A percentile compares a stretch with the other conserved stretches of the same genome.
Evolutionary conservation across 2,888 invertebrate genomes (phyloP).

Genomic region (Drosophila pegasa): DNA sequence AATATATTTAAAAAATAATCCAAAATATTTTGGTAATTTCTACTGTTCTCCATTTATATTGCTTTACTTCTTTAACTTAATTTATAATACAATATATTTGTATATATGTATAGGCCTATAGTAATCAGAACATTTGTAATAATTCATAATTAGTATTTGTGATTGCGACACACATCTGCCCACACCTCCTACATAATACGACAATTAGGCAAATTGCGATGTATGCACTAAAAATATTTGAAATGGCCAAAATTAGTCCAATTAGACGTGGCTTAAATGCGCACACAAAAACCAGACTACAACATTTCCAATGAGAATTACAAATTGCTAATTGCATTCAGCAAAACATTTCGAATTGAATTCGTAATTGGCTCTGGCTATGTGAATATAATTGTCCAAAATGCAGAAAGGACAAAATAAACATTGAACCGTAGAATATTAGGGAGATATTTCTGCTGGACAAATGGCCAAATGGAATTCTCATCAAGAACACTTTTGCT

Average conservation of each 20-base stretch:
- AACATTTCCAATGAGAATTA: conserved; percentile 55
- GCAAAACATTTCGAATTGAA: conserved; percentile 69
- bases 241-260: conserved; percentile 33
- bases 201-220: conserved; percentile 5
- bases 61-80: no score
- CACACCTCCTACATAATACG: background rate
- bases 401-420: background rate
- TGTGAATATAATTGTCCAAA: conserved; percentile 9
- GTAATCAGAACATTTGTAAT: background rate
- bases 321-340: conserved; percentile 68
- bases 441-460: conserved; percentile 21
- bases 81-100: background rate
- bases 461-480: conserved; percentile 9
- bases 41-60: no score
- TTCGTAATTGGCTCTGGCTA: conserved; percentile 64
- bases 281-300: conserved; percentile 30
- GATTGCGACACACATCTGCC: background rate
- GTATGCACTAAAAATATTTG: conserved; percentile 16
- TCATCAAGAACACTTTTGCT: background rate
- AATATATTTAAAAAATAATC: no score
- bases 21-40: no score
- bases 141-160: background rate
- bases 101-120: background rate
- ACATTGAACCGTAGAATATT: conserved; percentile 6
- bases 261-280: conserved; percentile 50